These are phyloP conservation scores for Phenganax stokvisi DNA, from an alignment of 92 coral and sea anemone genomes.

Conservation along the genomic window DNA sequence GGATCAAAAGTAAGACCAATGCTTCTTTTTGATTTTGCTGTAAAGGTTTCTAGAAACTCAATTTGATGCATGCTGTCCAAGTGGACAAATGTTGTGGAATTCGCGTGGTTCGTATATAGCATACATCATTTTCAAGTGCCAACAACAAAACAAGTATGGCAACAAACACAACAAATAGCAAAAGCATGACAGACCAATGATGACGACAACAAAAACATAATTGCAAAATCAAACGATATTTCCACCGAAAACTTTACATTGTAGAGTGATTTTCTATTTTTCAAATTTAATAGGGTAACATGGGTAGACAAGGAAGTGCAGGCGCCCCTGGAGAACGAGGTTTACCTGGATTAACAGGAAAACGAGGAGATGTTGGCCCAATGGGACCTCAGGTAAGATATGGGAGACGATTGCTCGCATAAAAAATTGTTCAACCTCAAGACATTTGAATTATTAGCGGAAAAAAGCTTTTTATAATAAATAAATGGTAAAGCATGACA, in stretches of 20 bases:
- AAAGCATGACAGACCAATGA: no score
- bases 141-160: no score
- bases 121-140: no score
- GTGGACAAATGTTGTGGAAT: neutral
- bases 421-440: no score
- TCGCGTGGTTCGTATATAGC: neutral
- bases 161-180: no score
- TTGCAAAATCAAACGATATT: no score
- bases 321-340: slow-evolving; percentile 24
- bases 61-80: neutral
- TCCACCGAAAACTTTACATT: no score
- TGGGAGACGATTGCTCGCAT: no score
- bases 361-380: slow-evolving; percentile 19
- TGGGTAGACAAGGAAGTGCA: slow-evolving; percentile 8
- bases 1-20: neutral
- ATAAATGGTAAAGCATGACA: neutral
- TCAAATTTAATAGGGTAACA: neutral
- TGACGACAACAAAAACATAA: no score
- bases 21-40: neutral
- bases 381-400: slow-evolving; percentile 11
- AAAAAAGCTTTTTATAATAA: neutral
- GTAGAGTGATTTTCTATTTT: neutral
- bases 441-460: neutral
- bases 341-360: neutral
- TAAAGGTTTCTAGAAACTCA: neutral